These are phyloP conservation scores for Quadriops clusia DNA, from an alignment of 2,888 invertebrate genomes.

Conservation along the genomic window DNA sequence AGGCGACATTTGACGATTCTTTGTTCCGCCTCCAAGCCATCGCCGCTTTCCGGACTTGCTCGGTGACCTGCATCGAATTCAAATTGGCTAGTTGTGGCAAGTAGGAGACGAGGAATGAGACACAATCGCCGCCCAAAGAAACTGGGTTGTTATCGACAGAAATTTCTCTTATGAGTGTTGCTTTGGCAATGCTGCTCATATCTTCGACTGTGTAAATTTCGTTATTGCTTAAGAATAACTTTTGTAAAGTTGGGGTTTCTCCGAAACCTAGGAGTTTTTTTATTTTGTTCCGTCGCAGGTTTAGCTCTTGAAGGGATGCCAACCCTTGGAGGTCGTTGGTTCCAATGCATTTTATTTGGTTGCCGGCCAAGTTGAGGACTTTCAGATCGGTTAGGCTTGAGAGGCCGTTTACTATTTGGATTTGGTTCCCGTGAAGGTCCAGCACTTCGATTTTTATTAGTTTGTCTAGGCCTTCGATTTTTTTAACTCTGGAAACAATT, in stretches of 20 bases:
- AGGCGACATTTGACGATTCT: slow-evolving; percentile 57
- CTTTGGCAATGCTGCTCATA: slow-evolving; percentile 70
- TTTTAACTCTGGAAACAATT: slow-evolving; percentile 67
- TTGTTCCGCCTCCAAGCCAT: slow-evolving; percentile 71
- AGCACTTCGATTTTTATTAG: slow-evolving; percentile 74
- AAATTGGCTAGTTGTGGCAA: slow-evolving; percentile 60
- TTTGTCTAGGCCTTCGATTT: slow-evolving; percentile 63
- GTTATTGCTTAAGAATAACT: slow-evolving; percentile 75
- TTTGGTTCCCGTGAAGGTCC: slow-evolving; percentile 88
- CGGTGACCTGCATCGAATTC: slow-evolving; percentile 69
- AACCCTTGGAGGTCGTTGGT: slow-evolving; percentile 69
- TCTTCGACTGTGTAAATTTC: slow-evolving; percentile 69
- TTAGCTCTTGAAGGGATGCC: slow-evolving; percentile 69
- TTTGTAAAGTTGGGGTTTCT: slow-evolving; percentile 60
- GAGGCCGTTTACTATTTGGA: slow-evolving; percentile 56
- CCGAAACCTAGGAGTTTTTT: slow-evolving; percentile 71
- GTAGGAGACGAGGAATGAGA: slow-evolving; percentile 70
- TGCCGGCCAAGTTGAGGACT: slow-evolving; percentile 87
- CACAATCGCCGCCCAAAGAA: slow-evolving; percentile 66
- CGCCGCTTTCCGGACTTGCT: slow-evolving; percentile 65
- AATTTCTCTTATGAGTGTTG: slow-evolving; percentile 65
- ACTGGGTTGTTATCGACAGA: slow-evolving; percentile 81
- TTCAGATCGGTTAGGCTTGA: slow-evolving; percentile 62
- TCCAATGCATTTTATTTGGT: slow-evolving; percentile 69
- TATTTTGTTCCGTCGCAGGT: slow-evolving; percentile 76